Evolutionary conservation across 1,140 invertebrate species (phyloP).

Genomic region (Atta cephalotes): DNA sequence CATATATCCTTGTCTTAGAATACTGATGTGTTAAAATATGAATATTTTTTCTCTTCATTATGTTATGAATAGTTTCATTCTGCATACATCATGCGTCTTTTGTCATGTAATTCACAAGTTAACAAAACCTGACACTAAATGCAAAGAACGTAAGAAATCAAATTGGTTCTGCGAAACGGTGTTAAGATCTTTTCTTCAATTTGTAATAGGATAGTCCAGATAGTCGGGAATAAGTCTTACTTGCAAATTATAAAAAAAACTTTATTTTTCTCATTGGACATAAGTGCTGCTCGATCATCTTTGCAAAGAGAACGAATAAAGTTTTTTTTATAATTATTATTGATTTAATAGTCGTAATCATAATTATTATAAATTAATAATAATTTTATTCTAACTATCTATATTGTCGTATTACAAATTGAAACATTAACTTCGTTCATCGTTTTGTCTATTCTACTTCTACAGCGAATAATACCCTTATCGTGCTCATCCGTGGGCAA

Average conservation of each 20-base stretch:
- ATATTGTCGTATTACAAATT: constrained; percentile 3
- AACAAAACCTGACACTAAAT: constrained; percentile 22
- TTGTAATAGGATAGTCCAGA: neutral
- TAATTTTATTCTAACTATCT: neutral
- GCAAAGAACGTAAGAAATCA: constrained; percentile 15
- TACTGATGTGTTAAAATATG: constrained; percentile 36
- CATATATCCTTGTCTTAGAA: neutral
- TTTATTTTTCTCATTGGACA: neutral
- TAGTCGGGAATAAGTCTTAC: neutral
- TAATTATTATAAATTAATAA: too few relatives aligned
- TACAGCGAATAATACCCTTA: constrained; percentile 77
- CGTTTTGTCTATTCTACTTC: constrained; percentile 69
- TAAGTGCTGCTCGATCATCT: neutral
- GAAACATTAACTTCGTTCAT: constrained; percentile 72
- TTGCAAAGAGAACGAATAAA: neutral
- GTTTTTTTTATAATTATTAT: neutral
- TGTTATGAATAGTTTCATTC: neutral
- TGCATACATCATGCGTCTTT: constrained; percentile 29
- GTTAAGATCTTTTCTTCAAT: constrained; percentile 73
- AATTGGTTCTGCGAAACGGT: constrained; percentile 75
- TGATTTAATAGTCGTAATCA: too few relatives aligned
- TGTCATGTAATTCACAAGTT: constrained; percentile 1
- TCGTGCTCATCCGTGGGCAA: constrained; percentile 68
- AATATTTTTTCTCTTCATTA: constrained; percentile 9
- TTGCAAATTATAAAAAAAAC: neutral